phyloP scores from a whole-genome alignment of 2,888 invertebrate genomes.

The Apodemia zela region DNA sequence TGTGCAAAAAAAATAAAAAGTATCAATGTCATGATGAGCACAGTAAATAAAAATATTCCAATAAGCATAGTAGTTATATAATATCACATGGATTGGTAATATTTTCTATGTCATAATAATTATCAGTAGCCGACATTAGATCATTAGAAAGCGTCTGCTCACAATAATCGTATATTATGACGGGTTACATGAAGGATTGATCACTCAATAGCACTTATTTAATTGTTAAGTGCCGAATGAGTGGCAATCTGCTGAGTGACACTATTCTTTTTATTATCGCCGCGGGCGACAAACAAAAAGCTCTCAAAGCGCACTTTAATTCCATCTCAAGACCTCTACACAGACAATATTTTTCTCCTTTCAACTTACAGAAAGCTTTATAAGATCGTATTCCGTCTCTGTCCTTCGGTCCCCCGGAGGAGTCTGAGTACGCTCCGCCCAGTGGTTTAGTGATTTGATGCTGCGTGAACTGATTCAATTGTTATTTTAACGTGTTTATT shows the following conservation, averaged over 20 bases:
- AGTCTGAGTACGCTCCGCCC: conserved; percentile 77
- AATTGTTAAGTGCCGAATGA: conserved; percentile 76
- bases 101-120: conserved; percentile 42
- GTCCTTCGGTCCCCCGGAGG: conserved; percentile 68
- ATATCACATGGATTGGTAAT: conserved; percentile 16
- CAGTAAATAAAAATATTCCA: not conserved
- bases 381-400: conserved; percentile 57
- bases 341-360: conserved; percentile 63
- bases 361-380: conserved; percentile 41
- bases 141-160: conserved; percentile 62
- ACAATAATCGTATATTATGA: conserved; percentile 73
- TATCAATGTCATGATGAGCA: not conserved
- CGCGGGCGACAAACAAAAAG: conserved; percentile 70
- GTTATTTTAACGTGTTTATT: conserved; percentile 57
- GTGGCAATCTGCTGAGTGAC: conserved; percentile 76
- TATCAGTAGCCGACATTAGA: conserved; percentile 73
- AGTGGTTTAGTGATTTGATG: conserved; percentile 81
- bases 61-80: not conserved
- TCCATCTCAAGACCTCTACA: conserved; percentile 62
- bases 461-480: conserved; percentile 81
- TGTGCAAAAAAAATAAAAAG: not conserved
- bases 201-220: conserved; percentile 72
- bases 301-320: conserved; percentile 68
- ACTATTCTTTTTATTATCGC: conserved; percentile 72
- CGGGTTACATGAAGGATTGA: conserved; percentile 59